Evolutionary conservation across 1,140 invertebrate genomes (phyloP), one percentile per base, ranked within the genome.

Genomic region (Catajapyx aquilonaris): DNA sequence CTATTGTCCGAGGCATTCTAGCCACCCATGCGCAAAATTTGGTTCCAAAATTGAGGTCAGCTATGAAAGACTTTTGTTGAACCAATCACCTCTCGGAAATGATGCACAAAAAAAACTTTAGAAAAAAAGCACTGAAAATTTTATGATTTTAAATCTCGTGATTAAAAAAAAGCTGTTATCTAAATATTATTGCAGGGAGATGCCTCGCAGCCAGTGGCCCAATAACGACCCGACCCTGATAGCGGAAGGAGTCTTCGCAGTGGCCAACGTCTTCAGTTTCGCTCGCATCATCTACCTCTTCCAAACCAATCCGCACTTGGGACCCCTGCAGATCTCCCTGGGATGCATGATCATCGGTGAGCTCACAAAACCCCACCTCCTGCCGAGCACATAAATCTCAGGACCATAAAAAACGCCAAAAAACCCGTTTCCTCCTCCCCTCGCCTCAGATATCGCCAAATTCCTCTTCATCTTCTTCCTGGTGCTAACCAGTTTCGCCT

Each of bases 271-370:
- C 38, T 69, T 69, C 51, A 64, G 59, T 43, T 66, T 64, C 19
- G 53, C 68, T 17, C 62, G 68, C 45, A 56, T 69, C 17, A 65
- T 69, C 42, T 66, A 66, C 47, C 59, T 69, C 30, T 69, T 69
- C 48, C 66, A 66, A 20, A 61, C 68, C 7, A 68, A 68, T 46
- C 65, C 66, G 13, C 63, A 68, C 47, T 46, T 69, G 18, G 66
- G 66, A 31, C 66, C 66, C 4, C 47, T 69, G 15, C 66, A 69
- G 47, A 69, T 69, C 20, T 67, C 66, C 4, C 52, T 69, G 11
- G 66, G 60, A 25, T 53, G 61, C 35, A 66, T 67, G 64, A 58
- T 66, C 18, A 55, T 63, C 41, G 45, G 45, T 46, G 16, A 25
- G 45, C 19, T 11, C 10, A 16, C 9, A 13, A 18, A 17, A 31